These are phyloP conservation scores for Drosophila arizonae DNA, from an alignment of 1,140 invertebrate genomes.

Conservation along the genomic window DNA sequence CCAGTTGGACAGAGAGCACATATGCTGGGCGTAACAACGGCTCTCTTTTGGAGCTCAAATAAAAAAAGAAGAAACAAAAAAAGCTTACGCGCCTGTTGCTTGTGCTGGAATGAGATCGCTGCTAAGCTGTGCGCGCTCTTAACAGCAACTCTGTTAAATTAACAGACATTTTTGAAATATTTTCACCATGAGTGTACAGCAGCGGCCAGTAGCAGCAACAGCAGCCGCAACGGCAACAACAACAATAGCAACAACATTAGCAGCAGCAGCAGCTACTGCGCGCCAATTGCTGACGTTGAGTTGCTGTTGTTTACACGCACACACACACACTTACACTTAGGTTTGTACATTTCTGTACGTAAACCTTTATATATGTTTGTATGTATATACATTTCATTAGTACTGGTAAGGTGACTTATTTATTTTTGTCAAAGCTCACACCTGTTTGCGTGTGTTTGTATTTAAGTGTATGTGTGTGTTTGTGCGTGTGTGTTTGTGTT, in stretches of 20 bases:
- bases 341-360: background rate
- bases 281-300: slow-evolving; percentile 47
- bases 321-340: background rate
- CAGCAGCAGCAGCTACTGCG: slow-evolving; percentile 22
- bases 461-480: slow-evolving; percentile 2
- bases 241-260: slow-evolving; percentile 10
- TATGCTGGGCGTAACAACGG: slow-evolving; percentile 24
- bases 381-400: background rate
- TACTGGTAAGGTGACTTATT: slow-evolving; percentile 12
- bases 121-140: slow-evolving; percentile 15
- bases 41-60: slow-evolving; percentile 13
- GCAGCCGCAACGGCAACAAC: slow-evolving; percentile 3
- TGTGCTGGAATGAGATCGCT: slow-evolving; percentile 32
- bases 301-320: slow-evolving; percentile 11
- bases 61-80: slow-evolving; percentile 14
- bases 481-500: background rate
- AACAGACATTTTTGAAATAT: slow-evolving; percentile 63
- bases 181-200: slow-evolving; percentile 49
- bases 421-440: slow-evolving; percentile 19
- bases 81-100: slow-evolving; percentile 24
- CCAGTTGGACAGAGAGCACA: slow-evolving; percentile 3
- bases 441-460: background rate
- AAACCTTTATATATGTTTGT: background rate
- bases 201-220: slow-evolving; percentile 13
- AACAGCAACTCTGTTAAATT: slow-evolving; percentile 52